phyloP scores from a whole-genome alignment of 37 sponge, comb jelly and placozoan species.

The Chondrilla cf. caribensis region DNA sequence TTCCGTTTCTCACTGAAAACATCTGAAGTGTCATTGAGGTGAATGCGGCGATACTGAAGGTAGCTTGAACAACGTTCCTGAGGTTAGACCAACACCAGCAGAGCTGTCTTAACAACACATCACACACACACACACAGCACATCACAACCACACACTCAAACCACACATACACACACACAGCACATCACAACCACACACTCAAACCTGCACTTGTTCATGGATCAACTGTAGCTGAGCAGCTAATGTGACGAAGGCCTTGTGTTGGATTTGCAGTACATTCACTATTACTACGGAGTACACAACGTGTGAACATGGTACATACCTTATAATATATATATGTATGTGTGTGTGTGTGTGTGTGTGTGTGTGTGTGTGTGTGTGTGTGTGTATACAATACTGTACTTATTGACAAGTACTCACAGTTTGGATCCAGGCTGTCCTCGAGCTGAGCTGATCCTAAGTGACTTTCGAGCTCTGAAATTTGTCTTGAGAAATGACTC shows the following conservation, averaged over 20 bases:
- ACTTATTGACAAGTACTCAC: background rate
- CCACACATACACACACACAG: background rate
- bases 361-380: no score
- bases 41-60: slow-evolving; percentile 44
- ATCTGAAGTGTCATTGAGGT: slow-evolving; percentile 67
- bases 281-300: slow-evolving; percentile 36
- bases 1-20: slow-evolving; percentile 57
- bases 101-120: no score
- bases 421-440: background rate
- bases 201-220: slow-evolving; percentile 66
- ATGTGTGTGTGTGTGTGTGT: no score
- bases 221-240: slow-evolving; percentile 64
- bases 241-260: slow-evolving; percentile 62
- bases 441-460: slow-evolving; percentile 3
- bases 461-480: slow-evolving; percentile 71
- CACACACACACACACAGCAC: no score
- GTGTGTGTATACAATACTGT: background rate
- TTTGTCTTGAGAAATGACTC: slow-evolving; percentile 46
- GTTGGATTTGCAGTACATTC: slow-evolving; percentile 54
- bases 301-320: no score
- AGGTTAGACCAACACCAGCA: background rate
- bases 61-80: slow-evolving; percentile 57
- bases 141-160: no score
- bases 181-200: no score
- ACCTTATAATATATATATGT: no score